Evolutionary conservation across 2,888 invertebrate species (phyloP).

Genomic region (Dryobotodes eremita): DNA sequence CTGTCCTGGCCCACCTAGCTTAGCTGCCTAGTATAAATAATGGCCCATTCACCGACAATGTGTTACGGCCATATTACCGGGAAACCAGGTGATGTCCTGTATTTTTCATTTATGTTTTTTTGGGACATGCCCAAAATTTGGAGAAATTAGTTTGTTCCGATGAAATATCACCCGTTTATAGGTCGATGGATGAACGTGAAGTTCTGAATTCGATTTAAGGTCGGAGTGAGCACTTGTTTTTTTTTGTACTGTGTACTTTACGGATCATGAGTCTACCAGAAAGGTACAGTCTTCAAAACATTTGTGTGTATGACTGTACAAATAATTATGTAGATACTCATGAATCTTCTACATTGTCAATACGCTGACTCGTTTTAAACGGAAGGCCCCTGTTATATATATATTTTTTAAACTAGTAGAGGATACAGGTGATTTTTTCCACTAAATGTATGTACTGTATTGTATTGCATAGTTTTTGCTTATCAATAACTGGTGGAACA

Average conservation of each 20-base stretch:
- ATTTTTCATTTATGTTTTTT: slow-evolving; percentile 35
- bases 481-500: too few species aligned
- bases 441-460: too few species aligned
- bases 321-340: too few species aligned
- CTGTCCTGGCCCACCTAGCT: slow-evolving; percentile 41
- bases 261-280: background rate
- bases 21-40: slow-evolving; percentile 56
- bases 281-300: background rate
- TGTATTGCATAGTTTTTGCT: too few species aligned
- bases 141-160: slow-evolving; percentile 17
- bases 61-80: slow-evolving; percentile 42
- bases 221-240: background rate
- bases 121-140: slow-evolving; percentile 13
- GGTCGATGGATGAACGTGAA: background rate
- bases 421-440: too few species aligned
- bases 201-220: slow-evolving; percentile 6
- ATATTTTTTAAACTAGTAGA: too few species aligned
- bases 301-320: background rate
- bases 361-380: too few species aligned
- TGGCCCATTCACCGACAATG: slow-evolving; percentile 35
- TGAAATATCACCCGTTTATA: slow-evolving; percentile 11
- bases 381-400: too few species aligned
- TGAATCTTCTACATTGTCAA: too few species aligned
- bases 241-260: background rate
- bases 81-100: slow-evolving; percentile 37